Evolutionary conservation across 1,140 invertebrate genomes (phyloP), one percentile per base, ranked within the genome.

Genomic region (Steinernema khuongi): DNA sequence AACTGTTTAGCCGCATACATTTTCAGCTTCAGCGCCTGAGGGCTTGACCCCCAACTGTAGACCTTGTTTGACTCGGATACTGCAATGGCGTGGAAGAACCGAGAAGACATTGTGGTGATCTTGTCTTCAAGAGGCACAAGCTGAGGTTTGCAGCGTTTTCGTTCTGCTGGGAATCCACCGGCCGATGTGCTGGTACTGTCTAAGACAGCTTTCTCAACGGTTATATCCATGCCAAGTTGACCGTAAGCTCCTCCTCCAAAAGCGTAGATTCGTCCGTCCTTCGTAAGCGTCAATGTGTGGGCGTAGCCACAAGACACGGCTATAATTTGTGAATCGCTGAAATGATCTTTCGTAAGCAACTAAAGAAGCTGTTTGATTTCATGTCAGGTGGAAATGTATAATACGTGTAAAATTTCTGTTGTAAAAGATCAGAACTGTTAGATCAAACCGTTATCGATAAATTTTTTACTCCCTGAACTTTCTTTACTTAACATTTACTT

Each of bases 371-470:
- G n/a, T n/a, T n/a, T n/a, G n/a, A n/a, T n/a, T n/a, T n/a, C n/a
- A n/a, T n/a, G n/a, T n/a, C n/a, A n/a, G n/a, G n/a, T n/a, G n/a
- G n/a, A n/a, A n/a, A n/a, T n/a, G n/a, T n/a, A n/a, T n/a, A n/a
- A n/a, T n/a, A n/a, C n/a, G n/a, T n/a, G n/a, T n/a, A n/a, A n/a
- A n/a, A n/a, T 41, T 11, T 41, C 36, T 41, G 7, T 41, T 41
- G 36, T 11, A 41, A 41, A 41, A 41, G 7, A 41, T n/a, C 36
- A 41, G 36, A 41, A 41, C n/a, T 41, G 7, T n/a, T 41, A n/a
- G n/a, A 60, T 60, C 50, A 60, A 60, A 60, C 50, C 36, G 36
- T 60, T 26, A n/a, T n/a, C n/a, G n/a, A n/a, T n/a, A n/a, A n/a
- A n/a, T n/a, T n/a, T n/a, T n/a, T n/a, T n/a, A n/a, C n/a, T n/a